Conservation (phyloP, 2,797 vertebrate genomes). For the Pipistrellus kuhlii region DNA sequence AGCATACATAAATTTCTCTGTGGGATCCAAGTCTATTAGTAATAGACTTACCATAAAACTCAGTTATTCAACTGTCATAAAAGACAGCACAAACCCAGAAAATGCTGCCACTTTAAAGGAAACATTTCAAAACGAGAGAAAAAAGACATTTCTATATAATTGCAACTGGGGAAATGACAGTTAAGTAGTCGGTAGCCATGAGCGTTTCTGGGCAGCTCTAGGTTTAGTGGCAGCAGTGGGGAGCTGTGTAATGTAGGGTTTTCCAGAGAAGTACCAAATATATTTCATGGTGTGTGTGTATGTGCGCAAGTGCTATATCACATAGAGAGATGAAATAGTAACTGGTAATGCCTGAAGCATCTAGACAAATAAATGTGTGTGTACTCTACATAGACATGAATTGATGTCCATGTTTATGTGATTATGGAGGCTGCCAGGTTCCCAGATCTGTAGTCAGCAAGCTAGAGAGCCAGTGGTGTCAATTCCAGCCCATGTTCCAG, state of each 20-base stretch:
- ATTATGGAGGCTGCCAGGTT: neutral
- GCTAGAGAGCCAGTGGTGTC: neutral
- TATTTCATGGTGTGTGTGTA: neutral
- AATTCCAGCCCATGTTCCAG: neutral
- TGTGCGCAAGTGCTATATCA: too few relatives aligned
- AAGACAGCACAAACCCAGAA: slow-evolving; percentile 57
- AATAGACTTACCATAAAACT: slow-evolving; percentile 64
- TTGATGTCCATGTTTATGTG: neutral
- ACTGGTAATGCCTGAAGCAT: too few relatives aligned
- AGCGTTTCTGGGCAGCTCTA: neutral
- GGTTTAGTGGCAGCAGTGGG: neutral
- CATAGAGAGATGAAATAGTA: neutral
- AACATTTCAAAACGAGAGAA: slow-evolving; percentile 63
- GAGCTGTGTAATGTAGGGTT: neutral
- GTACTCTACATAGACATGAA: neutral
- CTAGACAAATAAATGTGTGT: too few relatives aligned
- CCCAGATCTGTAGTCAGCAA: neutral
- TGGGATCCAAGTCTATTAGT: slow-evolving; percentile 70
- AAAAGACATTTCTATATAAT: slow-evolving; percentile 31
- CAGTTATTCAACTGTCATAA: slow-evolving; percentile 49
- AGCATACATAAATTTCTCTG: slow-evolving; percentile 73
- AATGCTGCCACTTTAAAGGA: slow-evolving; percentile 61
- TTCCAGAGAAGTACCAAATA: neutral
- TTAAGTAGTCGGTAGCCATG: neutral
- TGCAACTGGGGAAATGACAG: slow-evolving; percentile 18